phyloP scores from a whole-genome alignment of 1,140 invertebrate genomes.

The Pseudomyrmex concolor region DNA sequence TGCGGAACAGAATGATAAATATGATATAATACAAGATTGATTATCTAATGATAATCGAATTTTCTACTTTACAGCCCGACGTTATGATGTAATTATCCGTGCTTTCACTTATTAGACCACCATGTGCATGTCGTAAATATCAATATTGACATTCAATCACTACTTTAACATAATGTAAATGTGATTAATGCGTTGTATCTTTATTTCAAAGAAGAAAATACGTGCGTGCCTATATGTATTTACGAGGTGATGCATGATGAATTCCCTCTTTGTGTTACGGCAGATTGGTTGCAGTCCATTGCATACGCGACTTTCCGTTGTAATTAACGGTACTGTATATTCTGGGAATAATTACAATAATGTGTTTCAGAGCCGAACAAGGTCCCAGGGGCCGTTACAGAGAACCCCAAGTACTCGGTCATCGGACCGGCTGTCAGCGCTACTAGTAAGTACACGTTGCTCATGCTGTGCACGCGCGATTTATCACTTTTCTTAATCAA shows the following conservation, averaged over 20 bases:
- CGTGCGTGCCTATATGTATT: conserved; percentile 71
- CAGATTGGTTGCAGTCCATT: conserved; percentile 84
- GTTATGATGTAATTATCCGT: background rate
- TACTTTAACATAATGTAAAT: background rate
- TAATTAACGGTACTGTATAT: conserved; percentile 85
- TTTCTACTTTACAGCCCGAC: background rate
- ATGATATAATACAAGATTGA: background rate
- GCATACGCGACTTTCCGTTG: conserved; percentile 77
- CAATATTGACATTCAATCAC: background rate
- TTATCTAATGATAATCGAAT: conserved; percentile 1
- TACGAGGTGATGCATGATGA: conserved; percentile 83
- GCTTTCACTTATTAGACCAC: background rate
- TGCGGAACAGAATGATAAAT: background rate
- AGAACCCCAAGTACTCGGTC: conserved; percentile 84
- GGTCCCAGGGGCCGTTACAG: conserved; percentile 82
- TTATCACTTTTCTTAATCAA: conserved; percentile 70
- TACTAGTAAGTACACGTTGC: conserved; percentile 84
- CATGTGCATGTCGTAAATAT: background rate
- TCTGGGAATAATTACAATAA: conserved; percentile 85
- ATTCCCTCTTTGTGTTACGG: conserved; percentile 77
- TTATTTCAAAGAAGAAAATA: conserved; percentile 28
- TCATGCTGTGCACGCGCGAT: conserved; percentile 44
- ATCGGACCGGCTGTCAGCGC: conserved; percentile 86
- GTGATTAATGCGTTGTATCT: background rate
- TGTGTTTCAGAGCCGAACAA: conserved; percentile 85